Conservation (phyloP, 2,888 invertebrate species). For the Theretra japonica region DNA sequence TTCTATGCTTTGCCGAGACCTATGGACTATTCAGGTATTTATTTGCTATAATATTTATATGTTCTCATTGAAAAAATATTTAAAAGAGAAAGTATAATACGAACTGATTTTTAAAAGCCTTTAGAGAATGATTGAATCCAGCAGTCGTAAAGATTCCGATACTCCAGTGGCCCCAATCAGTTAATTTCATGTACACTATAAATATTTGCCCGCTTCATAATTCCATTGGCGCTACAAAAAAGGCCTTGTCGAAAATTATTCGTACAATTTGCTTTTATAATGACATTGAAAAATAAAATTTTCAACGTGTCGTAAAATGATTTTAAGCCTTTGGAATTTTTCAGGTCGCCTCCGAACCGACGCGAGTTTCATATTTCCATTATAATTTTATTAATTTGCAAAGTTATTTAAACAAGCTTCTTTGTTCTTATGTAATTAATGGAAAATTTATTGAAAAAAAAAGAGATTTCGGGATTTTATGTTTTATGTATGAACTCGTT, state of each 20-base stretch:
- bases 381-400: neutral
- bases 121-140: too few species aligned
- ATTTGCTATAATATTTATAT: too few species aligned
- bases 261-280: slow-evolving; percentile 7
- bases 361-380: neutral
- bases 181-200: slow-evolving; percentile 8
- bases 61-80: too few species aligned
- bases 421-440: neutral
- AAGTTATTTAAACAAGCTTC: neutral
- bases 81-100: too few species aligned
- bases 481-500: neutral
- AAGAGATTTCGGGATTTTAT: too few species aligned
- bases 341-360: neutral
- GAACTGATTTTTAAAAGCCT: too few species aligned
- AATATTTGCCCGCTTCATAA: neutral
- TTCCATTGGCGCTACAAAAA: neutral
- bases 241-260: slow-evolving; percentile 9
- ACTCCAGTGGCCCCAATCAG: neutral
- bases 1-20: too few species aligned
- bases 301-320: slow-evolving; percentile 5
- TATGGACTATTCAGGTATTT: too few species aligned
- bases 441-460: neutral
- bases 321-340: neutral
- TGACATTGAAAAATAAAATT: slow-evolving; percentile 13
- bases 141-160: neutral